Base-by-base conservation (phyloP, 2,797 vertebrate genomes). In the Enteromius unitaeniatus region DNA sequence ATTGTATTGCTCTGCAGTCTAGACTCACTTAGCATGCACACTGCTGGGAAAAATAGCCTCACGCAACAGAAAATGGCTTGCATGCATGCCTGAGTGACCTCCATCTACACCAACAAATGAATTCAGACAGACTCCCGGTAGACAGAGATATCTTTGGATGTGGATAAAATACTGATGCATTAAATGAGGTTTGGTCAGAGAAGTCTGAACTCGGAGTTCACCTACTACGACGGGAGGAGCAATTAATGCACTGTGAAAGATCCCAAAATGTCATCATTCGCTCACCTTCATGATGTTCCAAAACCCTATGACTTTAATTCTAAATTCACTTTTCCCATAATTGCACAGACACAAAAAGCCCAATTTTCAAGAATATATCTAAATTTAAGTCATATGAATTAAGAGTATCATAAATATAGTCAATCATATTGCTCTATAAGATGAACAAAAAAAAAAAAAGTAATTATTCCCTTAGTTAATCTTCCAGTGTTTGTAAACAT, bases 1-100 rank as follows among this genome's bases (percentile, higher is more conserved):
- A 93, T 93, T 92, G 88, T 84, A 92, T 92, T 93, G 91, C 79
- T 89, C 58, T 65, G 58, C 80, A 64, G n/a, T 62, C 88, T 89
- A 86, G 87, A 78, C 87, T 88, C 92, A 82, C 83, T 91, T 88
- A 93, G 84, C 82, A 92, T 92, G 89, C 87, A 91, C 90, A 91
- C 91, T 91, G 89, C 90, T 91, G 67, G 23, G 47, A 79, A 87
- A 83, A 87, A 86, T 74, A 67, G 81, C 87, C 82, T 88, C 78
- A 87, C 81, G 88, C 89, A 91, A 89, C 60, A 76, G 86, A 87
- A 84, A 80, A 84, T 68, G 72, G 82, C 84, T 85, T 82, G 86
- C 70, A 10, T 87, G 88, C 85, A 88, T 83, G 75, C 76, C 86
- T 68, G 69, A 86, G 79, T 14, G 21, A 2, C 85, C 60, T 73